Evolutionary conservation across 2,888 invertebrate genomes (phyloP).

Genomic region (Stratiomys singularior): DNA sequence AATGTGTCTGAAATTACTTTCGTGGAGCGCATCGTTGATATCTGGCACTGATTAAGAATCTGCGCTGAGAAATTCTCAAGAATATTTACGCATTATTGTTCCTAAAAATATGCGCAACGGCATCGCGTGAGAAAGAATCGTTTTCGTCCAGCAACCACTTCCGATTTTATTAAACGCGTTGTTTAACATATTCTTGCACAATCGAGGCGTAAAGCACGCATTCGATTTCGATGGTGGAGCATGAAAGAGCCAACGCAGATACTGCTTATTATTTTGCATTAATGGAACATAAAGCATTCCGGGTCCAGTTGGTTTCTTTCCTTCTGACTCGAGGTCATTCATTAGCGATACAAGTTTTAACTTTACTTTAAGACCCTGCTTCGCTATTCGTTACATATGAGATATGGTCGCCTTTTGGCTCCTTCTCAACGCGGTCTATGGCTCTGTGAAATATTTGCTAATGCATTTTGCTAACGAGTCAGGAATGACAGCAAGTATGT

Average conservation of each 20-base stretch:
- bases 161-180: neutral
- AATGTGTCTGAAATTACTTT: neutral
- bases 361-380: too few species aligned
- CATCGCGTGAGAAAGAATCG: neutral
- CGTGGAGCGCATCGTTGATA: neutral
- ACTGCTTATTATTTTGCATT: conserved; percentile 6
- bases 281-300: neutral
- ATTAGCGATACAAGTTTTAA: neutral
- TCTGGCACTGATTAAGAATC: neutral
- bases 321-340: neutral
- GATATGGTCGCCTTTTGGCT: too few species aligned
- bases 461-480: too few species aligned
- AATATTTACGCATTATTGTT: neutral
- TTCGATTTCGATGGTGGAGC: neutral
- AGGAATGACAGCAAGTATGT: too few species aligned
- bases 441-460: too few species aligned
- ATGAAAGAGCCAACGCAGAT: conserved; percentile 13
- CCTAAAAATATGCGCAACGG: neutral
- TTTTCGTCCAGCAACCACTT: neutral
- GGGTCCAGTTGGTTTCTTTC: neutral
- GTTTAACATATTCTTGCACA: neutral
- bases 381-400: too few species aligned
- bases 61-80: neutral
- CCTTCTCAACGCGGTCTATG: too few species aligned
- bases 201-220: neutral